Conservation (phyloP, 2,888 invertebrate genomes). For the Rhorus exstirpatorius region DNA sequence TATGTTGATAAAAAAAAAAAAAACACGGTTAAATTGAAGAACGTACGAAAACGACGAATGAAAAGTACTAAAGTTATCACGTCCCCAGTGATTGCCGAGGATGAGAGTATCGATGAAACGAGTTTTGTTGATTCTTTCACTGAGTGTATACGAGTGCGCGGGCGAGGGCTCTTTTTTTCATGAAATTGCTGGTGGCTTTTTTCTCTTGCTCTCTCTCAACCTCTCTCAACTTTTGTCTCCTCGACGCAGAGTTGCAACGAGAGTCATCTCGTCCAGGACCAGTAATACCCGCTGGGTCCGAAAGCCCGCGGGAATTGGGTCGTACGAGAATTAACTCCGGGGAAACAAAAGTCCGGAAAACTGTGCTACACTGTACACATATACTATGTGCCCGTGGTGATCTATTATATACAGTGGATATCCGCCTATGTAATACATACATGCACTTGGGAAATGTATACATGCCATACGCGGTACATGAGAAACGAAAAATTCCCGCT, state of each 20-base stretch:
- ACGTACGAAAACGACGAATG: slow-evolving; percentile 2
- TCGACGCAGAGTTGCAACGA: slow-evolving; percentile 39
- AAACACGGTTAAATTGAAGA: not conserved
- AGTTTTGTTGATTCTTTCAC: slow-evolving; percentile 61
- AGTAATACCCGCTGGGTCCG: slow-evolving; percentile 43
- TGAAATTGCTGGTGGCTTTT: slow-evolving; percentile 52
- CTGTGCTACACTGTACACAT: slow-evolving; percentile 17
- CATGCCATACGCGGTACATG: not conserved
- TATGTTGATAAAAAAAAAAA: not conserved
- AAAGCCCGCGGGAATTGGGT: slow-evolving; percentile 65
- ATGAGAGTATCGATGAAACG: slow-evolving; percentile 44
- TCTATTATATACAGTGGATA: not conserved
- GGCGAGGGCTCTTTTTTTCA: slow-evolving; percentile 41
- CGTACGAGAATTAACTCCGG: slow-evolving; percentile 57
- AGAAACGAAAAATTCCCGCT: not conserved
- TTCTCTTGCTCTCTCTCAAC: slow-evolving; percentile 25
- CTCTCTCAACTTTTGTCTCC: slow-evolving; percentile 33
- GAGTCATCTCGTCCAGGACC: slow-evolving; percentile 53
- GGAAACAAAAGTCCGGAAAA: slow-evolving; percentile 57
- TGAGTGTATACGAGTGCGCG: slow-evolving; percentile 14
- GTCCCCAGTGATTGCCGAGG: slow-evolving; percentile 40
- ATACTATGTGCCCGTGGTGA: not conserved
- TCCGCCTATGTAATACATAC: not conserved
- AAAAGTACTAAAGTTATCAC: slow-evolving; percentile 47
- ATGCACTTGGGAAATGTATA: not conserved